These are phyloP conservation scores for Helleia helle DNA, from an alignment of 2,888 invertebrate species.

Conservation along the genomic window DNA sequence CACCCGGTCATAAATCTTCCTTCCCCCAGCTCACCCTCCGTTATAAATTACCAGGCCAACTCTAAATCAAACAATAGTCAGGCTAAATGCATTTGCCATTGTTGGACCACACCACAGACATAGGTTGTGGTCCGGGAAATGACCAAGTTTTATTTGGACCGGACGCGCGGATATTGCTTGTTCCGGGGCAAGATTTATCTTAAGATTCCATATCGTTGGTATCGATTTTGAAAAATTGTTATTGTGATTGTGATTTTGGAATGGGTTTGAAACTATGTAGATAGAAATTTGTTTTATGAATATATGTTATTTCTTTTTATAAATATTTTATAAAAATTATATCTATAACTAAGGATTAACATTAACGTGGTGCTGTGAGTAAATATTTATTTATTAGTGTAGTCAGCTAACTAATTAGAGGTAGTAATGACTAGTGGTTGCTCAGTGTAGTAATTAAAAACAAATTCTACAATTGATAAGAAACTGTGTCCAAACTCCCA, in stretches of 20 bases:
- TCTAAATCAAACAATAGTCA: conserved; percentile 67
- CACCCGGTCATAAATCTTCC: conserved; percentile 59
- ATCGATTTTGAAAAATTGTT: not conserved
- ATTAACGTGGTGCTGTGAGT: too few relatives aligned
- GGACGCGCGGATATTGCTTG: not conserved
- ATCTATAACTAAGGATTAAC: too few relatives aligned
- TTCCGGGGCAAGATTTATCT: conserved; percentile 3
- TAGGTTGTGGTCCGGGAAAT: not conserved
- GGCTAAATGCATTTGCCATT: conserved; percentile 64
- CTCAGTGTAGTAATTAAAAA: too few relatives aligned
- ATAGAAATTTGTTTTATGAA: too few relatives aligned
- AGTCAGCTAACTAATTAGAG: too few relatives aligned
- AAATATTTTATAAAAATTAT: too few relatives aligned
- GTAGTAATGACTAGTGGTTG: too few relatives aligned
- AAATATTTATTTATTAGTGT: too few relatives aligned
- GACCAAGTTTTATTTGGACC: not conserved
- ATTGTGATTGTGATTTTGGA: not conserved
- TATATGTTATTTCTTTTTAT: too few relatives aligned
- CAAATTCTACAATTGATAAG: too few relatives aligned
- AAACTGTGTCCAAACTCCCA: too few relatives aligned
- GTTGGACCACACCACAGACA: conserved; percentile 29
- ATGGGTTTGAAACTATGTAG: too few relatives aligned
- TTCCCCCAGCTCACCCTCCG: conserved; percentile 41
- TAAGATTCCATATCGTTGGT: not conserved
- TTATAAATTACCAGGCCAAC: conserved; percentile 73